Base-by-base conservation (phyloP, 2,888 invertebrate genomes). In the Steinernema scapterisci region DNA sequence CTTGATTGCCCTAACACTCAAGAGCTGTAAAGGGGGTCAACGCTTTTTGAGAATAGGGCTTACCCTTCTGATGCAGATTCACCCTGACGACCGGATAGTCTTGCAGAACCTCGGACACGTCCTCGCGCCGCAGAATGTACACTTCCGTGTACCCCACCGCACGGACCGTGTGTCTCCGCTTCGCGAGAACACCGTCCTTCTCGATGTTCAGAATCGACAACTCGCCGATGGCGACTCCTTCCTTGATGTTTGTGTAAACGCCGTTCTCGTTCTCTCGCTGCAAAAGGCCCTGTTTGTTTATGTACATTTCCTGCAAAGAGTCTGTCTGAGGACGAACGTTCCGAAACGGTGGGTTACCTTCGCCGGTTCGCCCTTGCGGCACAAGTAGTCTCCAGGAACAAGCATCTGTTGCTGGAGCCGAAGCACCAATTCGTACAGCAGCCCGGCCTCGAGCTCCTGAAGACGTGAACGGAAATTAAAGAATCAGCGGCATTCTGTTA, bases 101-200 rank as follows among this genome's bases (percentile, higher is more conserved):
- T 5, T 72, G 71, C 23, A 80, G 63, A 25, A 80, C 82, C 7
- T 80, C 75, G 19, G 83, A 63, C 16, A 77, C 78, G 70, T 84
- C 84, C 51, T 86, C 86, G 52, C 85, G 82, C 23, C 79, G 75
- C n/a, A 86, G 75, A 21, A 82, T 71, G 72, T 85, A 86, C 13
- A 86, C 83, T 71, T 86, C 86, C 27, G 86, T 82, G 75, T 83
- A 86, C 0, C 86, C 84, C 25, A 83, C 75, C 0, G 84, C 80
- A 19, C 80, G 73, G 31, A 63, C 63, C 11, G 63, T 63, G 63
- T 63, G 63, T 19, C 80, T 52, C 45, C 79, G 70, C 27, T 79
- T 78, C 43, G 74, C 71, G 13, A 54, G 43, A 2, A 71, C 45
- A 2, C 44, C 71, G 23, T 71, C 45, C 23, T 19, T n/a, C 16